A percentile compares a stretch with the other conserved stretches of the same genome.
phyloP scores from a whole-genome alignment of 2,888 invertebrate genomes.

The Herminia tarsipennalis region DNA sequence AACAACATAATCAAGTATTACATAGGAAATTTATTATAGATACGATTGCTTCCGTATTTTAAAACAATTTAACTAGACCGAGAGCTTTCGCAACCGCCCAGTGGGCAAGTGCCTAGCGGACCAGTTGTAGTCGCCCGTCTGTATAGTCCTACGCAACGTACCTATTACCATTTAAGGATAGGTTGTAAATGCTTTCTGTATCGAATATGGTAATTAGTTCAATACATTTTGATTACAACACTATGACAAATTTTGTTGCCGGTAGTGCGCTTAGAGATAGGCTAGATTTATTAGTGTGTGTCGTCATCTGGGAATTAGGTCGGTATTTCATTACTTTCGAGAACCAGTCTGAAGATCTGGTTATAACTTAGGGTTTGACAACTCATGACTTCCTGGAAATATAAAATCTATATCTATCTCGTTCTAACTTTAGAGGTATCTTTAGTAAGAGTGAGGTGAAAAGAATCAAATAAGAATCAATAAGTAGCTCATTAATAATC shows the following conservation, averaged over 20 bases:
- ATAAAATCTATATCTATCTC: too few species aligned
- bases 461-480: too few species aligned
- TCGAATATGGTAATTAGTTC: slow-evolving; percentile 53
- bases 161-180: slow-evolving; percentile 48
- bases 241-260: slow-evolving; percentile 39
- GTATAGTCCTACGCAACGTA: slow-evolving; percentile 47
- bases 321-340: slow-evolving; percentile 2
- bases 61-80: slow-evolving; percentile 28
- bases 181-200: slow-evolving; percentile 47
- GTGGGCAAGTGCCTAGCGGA: slow-evolving; percentile 10
- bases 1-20: slow-evolving; percentile 1
- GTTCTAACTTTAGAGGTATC: too few species aligned
- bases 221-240: slow-evolving; percentile 47
- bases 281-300: not conserved
- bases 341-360: not conserved
- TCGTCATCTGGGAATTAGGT: not conserved
- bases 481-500: too few species aligned
- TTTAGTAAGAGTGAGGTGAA: too few species aligned
- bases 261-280: not conserved
- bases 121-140: slow-evolving; percentile 47
- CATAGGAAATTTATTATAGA: slow-evolving; percentile 3
- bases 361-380: too few species aligned
- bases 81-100: slow-evolving; percentile 41
- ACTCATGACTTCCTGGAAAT: too few species aligned
- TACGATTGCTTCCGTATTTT: slow-evolving; percentile 32